Percentiles rank a stretch among this genome's conserved stretches.
Conservation (phyloP, 2,797 vertebrate species). For the Cirrhinus molitorella region DNA sequence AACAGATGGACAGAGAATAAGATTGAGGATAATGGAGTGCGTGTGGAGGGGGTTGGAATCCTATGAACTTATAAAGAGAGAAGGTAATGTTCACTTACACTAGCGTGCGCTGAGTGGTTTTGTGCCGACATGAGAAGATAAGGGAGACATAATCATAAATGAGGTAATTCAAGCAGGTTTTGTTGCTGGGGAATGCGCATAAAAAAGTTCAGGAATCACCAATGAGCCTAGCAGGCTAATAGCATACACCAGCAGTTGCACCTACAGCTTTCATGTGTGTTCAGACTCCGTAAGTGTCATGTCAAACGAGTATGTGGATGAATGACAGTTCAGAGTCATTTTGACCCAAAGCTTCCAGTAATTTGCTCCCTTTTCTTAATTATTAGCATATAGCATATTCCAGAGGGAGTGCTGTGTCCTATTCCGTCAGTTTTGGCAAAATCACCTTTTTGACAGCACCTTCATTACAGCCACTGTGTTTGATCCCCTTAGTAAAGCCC, state of each 20-base stretch:
- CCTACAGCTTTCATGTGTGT: neutral
- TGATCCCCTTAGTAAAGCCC: conserved; percentile 23
- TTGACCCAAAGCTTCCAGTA: conserved; percentile 14
- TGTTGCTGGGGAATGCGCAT: neutral
- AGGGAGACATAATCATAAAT: conserved; percentile 18
- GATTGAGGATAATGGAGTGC: conserved; percentile 45
- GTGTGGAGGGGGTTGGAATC: conserved; percentile 39
- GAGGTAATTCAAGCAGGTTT: conserved; percentile 10
- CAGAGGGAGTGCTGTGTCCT: conserved; percentile 34
- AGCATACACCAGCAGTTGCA: neutral
- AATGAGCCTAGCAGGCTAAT: neutral
- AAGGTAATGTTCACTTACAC: conserved; percentile 50
- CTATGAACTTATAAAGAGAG: conserved; percentile 45
- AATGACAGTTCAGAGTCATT: conserved; percentile 12
- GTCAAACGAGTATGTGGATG: neutral
- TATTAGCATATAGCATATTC: conserved; percentile 10
- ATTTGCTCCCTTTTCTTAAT: conserved; percentile 27
- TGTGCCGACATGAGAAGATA: conserved; percentile 19
- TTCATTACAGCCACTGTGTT: conserved; percentile 41
- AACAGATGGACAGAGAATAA: conserved; percentile 53
- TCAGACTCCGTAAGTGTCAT: neutral
- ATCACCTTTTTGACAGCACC: conserved; percentile 46
- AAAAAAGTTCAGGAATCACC: neutral
- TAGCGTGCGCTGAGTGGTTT: conserved; percentile 27
- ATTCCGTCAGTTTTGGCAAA: conserved; percentile 39